Percentiles rank a stretch among this genome's conserved stretches.
Evolutionary conservation across 2,797 vertebrate genomes (phyloP).

Genomic region (Cossypha dichroa): DNA sequence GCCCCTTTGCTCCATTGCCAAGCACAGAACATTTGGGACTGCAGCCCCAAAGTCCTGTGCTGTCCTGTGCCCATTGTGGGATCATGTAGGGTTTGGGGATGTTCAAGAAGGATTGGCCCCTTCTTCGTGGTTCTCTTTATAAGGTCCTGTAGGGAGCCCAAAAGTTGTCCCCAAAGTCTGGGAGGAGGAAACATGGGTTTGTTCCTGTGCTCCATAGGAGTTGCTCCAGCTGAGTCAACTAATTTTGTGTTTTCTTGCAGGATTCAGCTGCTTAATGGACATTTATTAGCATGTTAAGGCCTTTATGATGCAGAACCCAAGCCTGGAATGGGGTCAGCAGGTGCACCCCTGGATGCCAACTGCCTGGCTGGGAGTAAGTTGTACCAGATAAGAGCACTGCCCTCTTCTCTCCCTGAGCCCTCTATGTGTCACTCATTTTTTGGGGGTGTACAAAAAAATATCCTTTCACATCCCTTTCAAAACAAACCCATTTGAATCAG

Average conservation of each 20-base stretch:
- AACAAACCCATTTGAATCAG: neutral
- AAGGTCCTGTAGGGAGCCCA: neutral
- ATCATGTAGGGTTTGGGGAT: neutral
- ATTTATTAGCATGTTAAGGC: neutral
- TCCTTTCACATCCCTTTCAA: neutral
- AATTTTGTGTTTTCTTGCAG: neutral
- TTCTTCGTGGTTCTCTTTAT: neutral
- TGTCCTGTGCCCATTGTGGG: neutral
- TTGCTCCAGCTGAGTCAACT: neutral
- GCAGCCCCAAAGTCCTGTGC: neutral
- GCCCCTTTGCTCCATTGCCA: neutral
- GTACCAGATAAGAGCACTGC: accelerated
- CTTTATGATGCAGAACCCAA: neutral
- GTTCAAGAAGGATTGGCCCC: neutral
- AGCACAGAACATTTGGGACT: neutral
- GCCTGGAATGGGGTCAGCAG: neutral
- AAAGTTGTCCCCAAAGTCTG: neutral
- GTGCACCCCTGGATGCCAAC: neutral
- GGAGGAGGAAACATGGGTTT: neutral
- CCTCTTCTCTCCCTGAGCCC: neutral
- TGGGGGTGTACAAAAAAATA: neutral
- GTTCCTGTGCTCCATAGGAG: neutral
- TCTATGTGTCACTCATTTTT: neutral
- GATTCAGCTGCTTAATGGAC: neutral
- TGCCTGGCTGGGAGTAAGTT: neutral